A percentile compares a stretch with the other conserved stretches of the same genome.
phyloP scores from a whole-genome alignment of 2,888 invertebrate genomes.

The Girardia tigrina region DNA sequence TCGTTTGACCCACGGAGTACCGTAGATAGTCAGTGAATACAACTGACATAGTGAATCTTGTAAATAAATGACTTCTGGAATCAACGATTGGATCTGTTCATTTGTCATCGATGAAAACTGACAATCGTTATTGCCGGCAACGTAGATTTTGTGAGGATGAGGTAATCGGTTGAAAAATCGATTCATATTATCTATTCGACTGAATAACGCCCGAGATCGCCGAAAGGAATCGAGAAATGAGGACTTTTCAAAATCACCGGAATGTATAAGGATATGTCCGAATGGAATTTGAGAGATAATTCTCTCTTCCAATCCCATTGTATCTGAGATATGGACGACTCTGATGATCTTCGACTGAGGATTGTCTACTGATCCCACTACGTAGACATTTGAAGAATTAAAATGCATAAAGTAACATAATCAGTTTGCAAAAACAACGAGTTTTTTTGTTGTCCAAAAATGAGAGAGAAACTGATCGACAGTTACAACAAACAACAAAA shows the following conservation, averaged over 20 bases:
- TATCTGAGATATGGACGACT: constrained; percentile 45
- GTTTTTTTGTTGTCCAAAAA: constrained; percentile 7
- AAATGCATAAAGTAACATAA: constrained; percentile 17
- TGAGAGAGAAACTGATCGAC: constrained; percentile 1
- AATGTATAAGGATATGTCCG: constrained; percentile 45
- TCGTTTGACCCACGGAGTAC: constrained; percentile 42
- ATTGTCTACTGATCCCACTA: constrained; percentile 31
- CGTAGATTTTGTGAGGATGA: constrained; percentile 43
- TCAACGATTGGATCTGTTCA: constrained; percentile 39
- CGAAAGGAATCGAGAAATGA: constrained; percentile 38
- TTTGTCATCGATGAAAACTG: constrained; percentile 38
- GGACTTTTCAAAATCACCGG: constrained; percentile 41
- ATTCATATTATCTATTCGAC: constrained; percentile 35
- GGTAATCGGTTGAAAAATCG: constrained; percentile 41
- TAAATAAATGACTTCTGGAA: constrained; percentile 42
- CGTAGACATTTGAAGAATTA: constrained; percentile 31
- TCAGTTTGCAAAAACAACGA: not conserved
- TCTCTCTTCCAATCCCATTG: constrained; percentile 41
- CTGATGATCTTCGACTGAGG: constrained; percentile 38
- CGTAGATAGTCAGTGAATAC: constrained; percentile 44
- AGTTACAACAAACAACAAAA: no score
- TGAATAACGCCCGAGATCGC: constrained; percentile 31
- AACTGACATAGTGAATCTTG: constrained; percentile 40
- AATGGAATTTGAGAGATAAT: constrained; percentile 39
- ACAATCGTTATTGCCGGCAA: constrained; percentile 44